Conservation (phyloP, 2,797 vertebrate species). For the Cyprinella venusta region DNA sequence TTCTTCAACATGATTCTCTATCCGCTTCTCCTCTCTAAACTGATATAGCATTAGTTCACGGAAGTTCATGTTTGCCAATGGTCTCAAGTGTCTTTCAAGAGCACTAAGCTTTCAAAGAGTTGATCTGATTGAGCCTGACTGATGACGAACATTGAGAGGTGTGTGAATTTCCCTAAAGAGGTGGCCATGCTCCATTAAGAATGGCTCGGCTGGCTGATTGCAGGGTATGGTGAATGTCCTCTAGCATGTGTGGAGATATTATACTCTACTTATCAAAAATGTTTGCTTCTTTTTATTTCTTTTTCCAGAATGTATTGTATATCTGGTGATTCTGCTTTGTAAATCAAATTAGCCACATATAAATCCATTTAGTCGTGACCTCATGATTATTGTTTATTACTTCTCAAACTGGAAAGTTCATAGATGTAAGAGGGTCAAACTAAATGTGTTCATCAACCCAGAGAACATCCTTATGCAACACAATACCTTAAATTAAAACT, state of each 20-base stretch:
- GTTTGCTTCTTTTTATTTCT: neutral
- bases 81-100: constrained; percentile 35
- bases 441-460: neutral
- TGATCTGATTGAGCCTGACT: constrained; percentile 30
- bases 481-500: too few relatives aligned
- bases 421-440: neutral
- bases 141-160: constrained; percentile 22
- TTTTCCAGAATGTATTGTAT: constrained; percentile 6
- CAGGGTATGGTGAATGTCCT: constrained; percentile 6
- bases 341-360: constrained; percentile 1
- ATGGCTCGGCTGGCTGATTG: constrained; percentile 4
- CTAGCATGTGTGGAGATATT: neutral
- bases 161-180: constrained; percentile 34
- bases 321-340: neutral
- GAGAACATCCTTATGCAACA: neutral
- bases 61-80: constrained; percentile 31
- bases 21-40: neutral
- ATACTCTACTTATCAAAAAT: neutral
- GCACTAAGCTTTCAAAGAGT: constrained; percentile 21
- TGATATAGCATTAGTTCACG: constrained; percentile 7
- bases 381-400: neutral
- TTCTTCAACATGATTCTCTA: too few relatives aligned
- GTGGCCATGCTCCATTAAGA: constrained; percentile 30
- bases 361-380: neutral
- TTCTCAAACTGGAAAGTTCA: constrained; percentile 6